Evolutionary conservation across 2,888 invertebrate species (phyloP).

Genomic region (Gibbula magus): DNA sequence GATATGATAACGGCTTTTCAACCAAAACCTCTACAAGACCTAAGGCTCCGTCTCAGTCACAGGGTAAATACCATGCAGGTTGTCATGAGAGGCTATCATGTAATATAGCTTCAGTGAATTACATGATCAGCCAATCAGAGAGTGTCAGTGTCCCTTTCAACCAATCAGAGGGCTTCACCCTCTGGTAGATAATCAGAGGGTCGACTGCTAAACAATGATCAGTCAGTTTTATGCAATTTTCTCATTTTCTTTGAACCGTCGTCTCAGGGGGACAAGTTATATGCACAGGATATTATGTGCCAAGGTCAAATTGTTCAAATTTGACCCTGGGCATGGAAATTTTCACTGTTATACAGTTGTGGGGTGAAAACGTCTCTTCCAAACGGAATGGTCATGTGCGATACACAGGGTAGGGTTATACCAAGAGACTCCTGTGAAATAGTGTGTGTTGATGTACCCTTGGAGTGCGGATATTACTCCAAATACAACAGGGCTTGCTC

Average conservation of each 20-base stretch:
- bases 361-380: slow-evolving; percentile 19
- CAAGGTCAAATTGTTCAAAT: not conserved
- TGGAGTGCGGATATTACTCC: slow-evolving; percentile 13
- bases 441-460: slow-evolving; percentile 15
- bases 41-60: too few species aligned
- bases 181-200: not conserved
- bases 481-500: not conserved
- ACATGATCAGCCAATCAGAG: not conserved
- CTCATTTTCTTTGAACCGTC: slow-evolving; percentile 12
- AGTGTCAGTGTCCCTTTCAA: slow-evolving; percentile 9
- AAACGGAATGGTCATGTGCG: slow-evolving; percentile 12
- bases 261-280: slow-evolving; percentile 21
- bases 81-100: too few species aligned
- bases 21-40: too few species aligned
- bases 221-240: slow-evolving; percentile 26
- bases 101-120: too few species aligned
- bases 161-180: slow-evolving; percentile 8
- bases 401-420: slow-evolving; percentile 12
- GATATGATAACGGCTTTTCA: too few species aligned
- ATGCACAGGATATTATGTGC: slow-evolving; percentile 28
- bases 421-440: not conserved
- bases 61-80: too few species aligned
- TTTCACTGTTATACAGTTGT: slow-evolving; percentile 21
- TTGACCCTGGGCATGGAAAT: slow-evolving; percentile 6
- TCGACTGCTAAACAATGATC: slow-evolving; percentile 22